Base-by-base conservation (phyloP, 1,140 invertebrate species). In the Aplysia californica region DNA sequence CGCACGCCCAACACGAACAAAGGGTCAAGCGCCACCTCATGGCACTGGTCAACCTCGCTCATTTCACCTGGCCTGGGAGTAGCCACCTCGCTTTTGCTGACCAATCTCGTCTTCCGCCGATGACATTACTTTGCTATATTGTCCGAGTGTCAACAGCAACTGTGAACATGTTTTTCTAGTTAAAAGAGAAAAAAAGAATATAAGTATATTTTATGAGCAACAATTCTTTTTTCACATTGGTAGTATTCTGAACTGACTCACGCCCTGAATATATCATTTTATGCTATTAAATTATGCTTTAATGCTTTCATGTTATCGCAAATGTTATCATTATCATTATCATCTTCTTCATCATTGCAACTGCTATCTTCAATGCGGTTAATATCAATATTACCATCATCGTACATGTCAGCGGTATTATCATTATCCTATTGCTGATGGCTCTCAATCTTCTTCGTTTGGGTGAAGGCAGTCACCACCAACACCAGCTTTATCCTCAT, bases 71-170 rank as follows among this genome's bases (percentile, higher is more conserved):
- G 6, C 10, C 5, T 68, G 18, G 66, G 35, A 26, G 39, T 44
- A 1, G 23, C 50, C 38, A 41, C 50, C 38, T 26, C 31, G 10
- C 3, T 26, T 26, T 21, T 26, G 31, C 66, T 68, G 4, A 44
- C 10, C n/a, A 39, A 3, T 26, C n/a, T 31, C n/a, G 66, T 68
- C 66, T 68, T 68, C 66, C 66, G 50, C 2, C 66, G 66, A 41
- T 68, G 66, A 68, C 66, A 44, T 15, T 41, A 44, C 10, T 50
- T 50, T n/a, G 44, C n/a, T 50, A 10, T n/a, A 50, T 50, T 50
- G 10, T 10, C n/a, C 44, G 10, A 50, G 44, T n/a, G 10, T 50
- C 10, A 50, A 15, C 10, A 50, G 44, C 44, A 50, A 15, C 44
- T 50, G n/a, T 10, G 44, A 50, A 50, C n/a, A 50, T 50, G 44